phyloP scores from a whole-genome alignment of 1,140 invertebrate species.

The Drosophila yakuba region DNA sequence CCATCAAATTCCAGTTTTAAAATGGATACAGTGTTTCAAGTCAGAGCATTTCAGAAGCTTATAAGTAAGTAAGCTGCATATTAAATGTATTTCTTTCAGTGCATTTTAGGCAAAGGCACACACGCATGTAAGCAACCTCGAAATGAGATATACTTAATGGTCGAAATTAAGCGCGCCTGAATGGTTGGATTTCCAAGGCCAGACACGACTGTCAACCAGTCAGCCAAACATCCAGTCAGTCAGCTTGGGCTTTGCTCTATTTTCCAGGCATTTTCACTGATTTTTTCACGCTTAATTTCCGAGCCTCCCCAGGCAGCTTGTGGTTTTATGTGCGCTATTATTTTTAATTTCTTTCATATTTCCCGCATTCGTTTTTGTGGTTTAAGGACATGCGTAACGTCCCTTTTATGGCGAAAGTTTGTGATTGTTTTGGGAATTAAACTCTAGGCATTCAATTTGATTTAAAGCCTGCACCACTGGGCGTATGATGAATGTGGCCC shows the following conservation, averaged over 20 bases:
- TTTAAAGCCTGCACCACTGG: slow-evolving; percentile 61
- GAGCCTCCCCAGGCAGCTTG: slow-evolving; percentile 34
- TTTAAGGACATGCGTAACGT: slow-evolving; percentile 13
- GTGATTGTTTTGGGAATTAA: slow-evolving; percentile 61
- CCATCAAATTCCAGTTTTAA: background rate
- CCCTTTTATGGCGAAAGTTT: slow-evolving; percentile 55
- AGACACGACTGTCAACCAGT: slow-evolving; percentile 30
- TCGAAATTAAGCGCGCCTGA: slow-evolving; percentile 59
- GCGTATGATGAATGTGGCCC: slow-evolving; percentile 55
- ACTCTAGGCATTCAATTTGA: slow-evolving; percentile 64
- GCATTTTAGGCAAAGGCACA: slow-evolving; percentile 29
- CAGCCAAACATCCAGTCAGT: slow-evolving; percentile 20
- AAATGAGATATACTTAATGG: slow-evolving; percentile 46
- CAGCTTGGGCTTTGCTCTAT: slow-evolving; percentile 33
- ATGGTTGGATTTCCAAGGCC: slow-evolving; percentile 46
- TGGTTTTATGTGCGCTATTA: slow-evolving; percentile 60
- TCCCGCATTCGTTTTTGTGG: slow-evolving; percentile 15
- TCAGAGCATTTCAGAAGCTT: too few relatives aligned
- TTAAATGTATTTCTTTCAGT: background rate
- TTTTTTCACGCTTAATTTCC: slow-evolving; percentile 78
- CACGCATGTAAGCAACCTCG: slow-evolving; percentile 29
- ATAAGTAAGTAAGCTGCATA: too few relatives aligned
- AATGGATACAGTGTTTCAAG: background rate
- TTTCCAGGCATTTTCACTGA: slow-evolving; percentile 74
- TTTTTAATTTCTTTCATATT: slow-evolving; percentile 62